Base-by-base conservation (phyloP, 2,113 vertebrate species). In the Chloropsis cyanopogon region DNA sequence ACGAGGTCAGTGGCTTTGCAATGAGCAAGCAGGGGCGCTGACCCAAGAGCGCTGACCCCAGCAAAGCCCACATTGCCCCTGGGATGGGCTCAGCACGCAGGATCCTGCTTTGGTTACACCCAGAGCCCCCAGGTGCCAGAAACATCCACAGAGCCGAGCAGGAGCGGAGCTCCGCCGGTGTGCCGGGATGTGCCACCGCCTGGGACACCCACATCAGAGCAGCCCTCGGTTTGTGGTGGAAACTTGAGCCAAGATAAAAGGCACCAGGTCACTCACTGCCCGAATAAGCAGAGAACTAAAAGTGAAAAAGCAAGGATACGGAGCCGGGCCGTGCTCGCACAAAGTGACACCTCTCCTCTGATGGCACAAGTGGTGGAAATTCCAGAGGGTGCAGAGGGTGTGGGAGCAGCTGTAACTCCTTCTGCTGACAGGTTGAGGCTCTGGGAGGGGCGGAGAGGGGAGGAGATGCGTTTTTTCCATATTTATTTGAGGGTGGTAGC, bases 31-130 rank as follows among this genome's bases (percentile, higher is more conserved):
- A 39, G 9, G 14, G 20, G 3, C 2, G 1, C 7, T 9, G 37
- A 8, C 37, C 49, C 56, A 1, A 2, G 77, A 7, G n/a, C 4
- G 59, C 29, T 47, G 11, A 17, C 6, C 57, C 57, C 9, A 12
- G 23, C 23, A 33, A 54, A 33, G 6, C 2, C n/a, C 70, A 3
- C 39, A 2, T 41, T 29, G 29, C 7, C 41, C 63, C 6, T 2
- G 17, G 49, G n/a, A 8, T 2, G 8, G 21, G 57, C 35, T 47
- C 42, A 21, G 14, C 18, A 0, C 0, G 0, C 9, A 2, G 2
- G 12, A 71, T 18, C 37, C 44, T 5, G 14, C 44, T 23, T 2
- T 29, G 22, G 44, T 26, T 13, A 29, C 24, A 12, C 37, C 22
- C 65, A 17, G 4, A 42, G 15, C 5, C 9, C 44, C 22, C 42